Evolutionary conservation across 2,888 invertebrate species (phyloP).

Genomic region (Ischnus inquisitorius): DNA sequence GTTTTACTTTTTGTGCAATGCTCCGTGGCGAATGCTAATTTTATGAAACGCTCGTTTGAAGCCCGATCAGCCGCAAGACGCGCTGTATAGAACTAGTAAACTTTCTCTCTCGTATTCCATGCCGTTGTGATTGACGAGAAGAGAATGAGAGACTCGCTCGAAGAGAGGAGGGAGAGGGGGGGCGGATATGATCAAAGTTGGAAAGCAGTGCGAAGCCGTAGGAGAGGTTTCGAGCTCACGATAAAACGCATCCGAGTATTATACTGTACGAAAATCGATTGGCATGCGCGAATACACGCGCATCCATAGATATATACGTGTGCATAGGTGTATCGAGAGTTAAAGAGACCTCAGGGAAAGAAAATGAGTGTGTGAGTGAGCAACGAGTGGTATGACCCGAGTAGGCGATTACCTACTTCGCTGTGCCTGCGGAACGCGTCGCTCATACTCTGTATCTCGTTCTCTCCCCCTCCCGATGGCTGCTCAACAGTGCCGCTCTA

Average conservation of each 20-base stretch:
- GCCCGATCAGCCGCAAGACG: neutral
- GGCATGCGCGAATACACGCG: neutral
- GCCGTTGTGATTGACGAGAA: conserved; percentile 29
- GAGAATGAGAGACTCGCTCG: conserved; percentile 6
- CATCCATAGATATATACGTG: neutral
- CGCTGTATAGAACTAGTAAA: conserved; percentile 5
- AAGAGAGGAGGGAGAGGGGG: neutral
- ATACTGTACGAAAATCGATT: conserved; percentile 22
- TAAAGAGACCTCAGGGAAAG: no score
- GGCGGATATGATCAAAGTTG: conserved; percentile 23
- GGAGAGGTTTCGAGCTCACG: neutral
- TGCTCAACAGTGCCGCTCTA: conserved; percentile 24
- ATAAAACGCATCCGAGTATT: neutral
- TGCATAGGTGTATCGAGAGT: neutral
- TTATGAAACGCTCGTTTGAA: conserved; percentile 3
- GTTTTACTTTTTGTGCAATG: neutral
- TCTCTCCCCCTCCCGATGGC: neutral
- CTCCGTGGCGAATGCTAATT: conserved; percentile 14
- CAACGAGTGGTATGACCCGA: conserved; percentile 43
- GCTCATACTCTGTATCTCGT: conserved; percentile 20
- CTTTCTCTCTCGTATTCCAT: conserved; percentile 3
- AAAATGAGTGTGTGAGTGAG: conserved; percentile 5
- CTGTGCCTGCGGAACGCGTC: conserved; percentile 43
- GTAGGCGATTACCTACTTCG: conserved; percentile 61
- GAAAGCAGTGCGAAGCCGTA: conserved; percentile 19